Evolutionary conservation across 2,888 invertebrate species (phyloP).

Genomic region (Heliconius charithonia): DNA sequence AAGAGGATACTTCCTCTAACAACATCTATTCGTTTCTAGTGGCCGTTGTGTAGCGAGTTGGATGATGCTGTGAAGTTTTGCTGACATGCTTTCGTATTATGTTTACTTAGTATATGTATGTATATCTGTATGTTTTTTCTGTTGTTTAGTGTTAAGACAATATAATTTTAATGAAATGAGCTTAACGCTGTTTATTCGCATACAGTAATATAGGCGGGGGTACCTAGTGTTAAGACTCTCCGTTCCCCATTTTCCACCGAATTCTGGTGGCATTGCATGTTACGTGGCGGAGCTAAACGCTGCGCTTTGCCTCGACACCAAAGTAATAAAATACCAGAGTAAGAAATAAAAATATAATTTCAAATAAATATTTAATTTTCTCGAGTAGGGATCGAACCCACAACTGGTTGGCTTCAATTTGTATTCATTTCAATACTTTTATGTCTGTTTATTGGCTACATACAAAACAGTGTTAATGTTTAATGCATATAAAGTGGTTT

Average conservation of each 20-base stretch:
- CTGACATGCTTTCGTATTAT: neutral
- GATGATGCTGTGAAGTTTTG: slow-evolving; percentile 47
- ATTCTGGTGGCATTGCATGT: too few relatives aligned
- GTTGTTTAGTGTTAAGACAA: neutral
- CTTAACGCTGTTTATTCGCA: too few relatives aligned
- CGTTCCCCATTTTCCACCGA: too few relatives aligned
- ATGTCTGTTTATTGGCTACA: neutral
- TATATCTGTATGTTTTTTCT: neutral
- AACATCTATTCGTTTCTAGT: slow-evolving; percentile 68
- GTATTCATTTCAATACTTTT: neutral
- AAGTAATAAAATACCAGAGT: too few relatives aligned
- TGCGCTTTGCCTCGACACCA: too few relatives aligned
- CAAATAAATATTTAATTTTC: too few relatives aligned
- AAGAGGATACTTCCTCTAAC: slow-evolving; percentile 81
- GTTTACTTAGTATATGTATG: neutral
- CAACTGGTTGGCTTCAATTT: too few relatives aligned
- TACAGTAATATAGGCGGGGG: too few relatives aligned
- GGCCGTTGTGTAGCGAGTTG: slow-evolving; percentile 59
- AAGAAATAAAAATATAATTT: too few relatives aligned
- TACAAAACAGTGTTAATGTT: neutral
- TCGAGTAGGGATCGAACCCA: too few relatives aligned
- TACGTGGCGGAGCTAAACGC: too few relatives aligned
- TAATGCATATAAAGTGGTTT: slow-evolving; percentile 13
- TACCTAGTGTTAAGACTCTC: too few relatives aligned
- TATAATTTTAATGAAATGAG: neutral